Base-by-base conservation (phyloP, 2,113 vertebrate genomes). In the Lepus timidus region DNA sequence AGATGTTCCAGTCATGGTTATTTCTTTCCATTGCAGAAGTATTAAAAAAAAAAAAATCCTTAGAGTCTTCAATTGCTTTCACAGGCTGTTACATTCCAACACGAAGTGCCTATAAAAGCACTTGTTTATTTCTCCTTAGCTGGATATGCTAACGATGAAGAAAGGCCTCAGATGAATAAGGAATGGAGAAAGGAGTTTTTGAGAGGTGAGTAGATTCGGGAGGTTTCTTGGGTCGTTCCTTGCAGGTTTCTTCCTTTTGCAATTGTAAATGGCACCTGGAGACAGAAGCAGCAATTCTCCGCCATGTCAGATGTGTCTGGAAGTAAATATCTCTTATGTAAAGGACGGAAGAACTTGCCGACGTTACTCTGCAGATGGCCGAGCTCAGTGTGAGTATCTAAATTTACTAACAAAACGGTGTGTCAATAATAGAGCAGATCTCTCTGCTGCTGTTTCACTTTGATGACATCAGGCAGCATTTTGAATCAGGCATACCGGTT, bases 381-480 rank as follows among this genome's bases (percentile, higher is more conserved):
- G 10, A 31, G 17, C 25, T 90, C 55, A 6, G 14, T 7, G 16
- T 29, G 29, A 31, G 19, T 58, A 44, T 51, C 12, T 67, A 29
- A 52, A 79, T 62, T 73, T 76, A 55, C 1, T 84, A 62, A 55
- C 76, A 51, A 29, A 49, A 65, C 9, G 8, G 23, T 5, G 16
- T n/a, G 17, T 58, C 51, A 68, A 4, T 79, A 62, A 74, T 5
- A 12, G 0, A 23, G 27, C 31, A 33, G 25, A 64, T 51, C 39
- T 36, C n/a, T 49, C 25, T 68, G 22, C 27, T 79, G 36, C 14
- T 23, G 62, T 75, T 33, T 87, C 64, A 39, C 10, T 88, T 39
- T 65, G 78, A 85, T 79, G 85, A 89, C 23, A 78, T 71, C 44
- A 88, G 49, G 9, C 64, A 73, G n/a, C 17, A n/a, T 78, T 89